phyloP scores from a whole-genome alignment of 2,113 vertebrate species.

The Etheostoma spectabile region DNA sequence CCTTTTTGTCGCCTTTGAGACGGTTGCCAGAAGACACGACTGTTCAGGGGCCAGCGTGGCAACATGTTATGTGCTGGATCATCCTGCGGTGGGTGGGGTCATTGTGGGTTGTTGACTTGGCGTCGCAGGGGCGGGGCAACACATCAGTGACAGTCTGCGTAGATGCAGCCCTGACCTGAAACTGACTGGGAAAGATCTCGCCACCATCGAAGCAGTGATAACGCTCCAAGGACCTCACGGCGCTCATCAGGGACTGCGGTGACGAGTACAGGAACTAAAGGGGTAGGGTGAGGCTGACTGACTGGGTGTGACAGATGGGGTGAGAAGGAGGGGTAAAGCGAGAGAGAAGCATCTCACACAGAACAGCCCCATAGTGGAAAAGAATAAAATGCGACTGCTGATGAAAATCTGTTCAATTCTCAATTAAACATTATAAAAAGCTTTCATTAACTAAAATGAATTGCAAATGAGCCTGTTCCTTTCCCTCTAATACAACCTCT shows the following conservation, averaged over 20 bases:
- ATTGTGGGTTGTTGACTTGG: constrained; percentile 71
- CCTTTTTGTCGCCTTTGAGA: constrained; percentile 62
- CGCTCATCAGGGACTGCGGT: constrained; percentile 66
- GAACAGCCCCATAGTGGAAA: neutral
- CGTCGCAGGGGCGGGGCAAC: constrained; percentile 64
- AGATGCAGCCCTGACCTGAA: constrained; percentile 63
- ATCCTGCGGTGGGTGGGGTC: constrained; percentile 66
- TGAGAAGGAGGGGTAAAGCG: neutral
- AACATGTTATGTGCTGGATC: constrained; percentile 66
- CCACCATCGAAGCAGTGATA: constrained; percentile 51
- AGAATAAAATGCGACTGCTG: neutral
- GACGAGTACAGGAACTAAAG: constrained; percentile 71
- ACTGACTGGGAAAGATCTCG: constrained; percentile 54
- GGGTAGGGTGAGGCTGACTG: constrained; percentile 7
- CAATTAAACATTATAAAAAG: neutral
- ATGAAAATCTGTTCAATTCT: neutral
- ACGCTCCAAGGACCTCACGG: constrained; percentile 61
- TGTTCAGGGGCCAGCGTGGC: constrained; percentile 70
- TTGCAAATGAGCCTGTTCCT: neutral
- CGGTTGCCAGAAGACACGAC: constrained; percentile 27
- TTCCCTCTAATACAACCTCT: neutral
- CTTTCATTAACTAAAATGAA: neutral
- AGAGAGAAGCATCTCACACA: constrained; percentile 5
- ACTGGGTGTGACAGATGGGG: constrained; percentile 39
- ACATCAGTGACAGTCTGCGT: constrained; percentile 65